Percentiles rank a stretch among this genome's conserved stretches.
These are phyloP conservation scores for Cantharis rustica DNA, from an alignment of 2,888 invertebrate genomes.

Conservation along the genomic window DNA sequence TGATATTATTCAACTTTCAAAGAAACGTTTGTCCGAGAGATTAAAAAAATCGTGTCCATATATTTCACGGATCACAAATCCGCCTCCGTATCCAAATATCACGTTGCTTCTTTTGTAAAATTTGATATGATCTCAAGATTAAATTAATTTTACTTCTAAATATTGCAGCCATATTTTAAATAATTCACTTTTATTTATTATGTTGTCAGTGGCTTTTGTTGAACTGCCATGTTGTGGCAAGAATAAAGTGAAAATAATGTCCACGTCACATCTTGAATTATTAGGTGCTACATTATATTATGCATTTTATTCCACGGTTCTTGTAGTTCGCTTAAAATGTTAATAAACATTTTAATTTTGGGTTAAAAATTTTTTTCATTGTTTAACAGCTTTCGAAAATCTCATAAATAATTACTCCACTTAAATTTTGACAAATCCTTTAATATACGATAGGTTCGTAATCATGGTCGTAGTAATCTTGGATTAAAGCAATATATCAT, in stretches of 20 bases:
- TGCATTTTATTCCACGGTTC: constrained; percentile 26
- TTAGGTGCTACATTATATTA: constrained; percentile 31
- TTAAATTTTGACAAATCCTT: constrained; percentile 35
- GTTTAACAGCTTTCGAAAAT: constrained; percentile 26
- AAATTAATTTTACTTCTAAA: constrained; percentile 24
- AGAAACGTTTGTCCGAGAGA: background rate
- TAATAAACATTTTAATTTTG: constrained; percentile 10
- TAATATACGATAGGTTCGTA: constrained; percentile 41
- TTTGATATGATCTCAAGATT: constrained; percentile 32
- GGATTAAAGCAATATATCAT: constrained; percentile 44
- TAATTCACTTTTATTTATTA: constrained; percentile 30
- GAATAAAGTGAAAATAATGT: constrained; percentile 33
- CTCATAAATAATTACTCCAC: constrained; percentile 31
- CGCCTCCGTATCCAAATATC: background rate
- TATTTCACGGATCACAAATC: background rate
- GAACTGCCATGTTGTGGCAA: constrained; percentile 37
- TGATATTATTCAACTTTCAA: background rate
- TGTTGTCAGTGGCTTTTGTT: constrained; percentile 36
- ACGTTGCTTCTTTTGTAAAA: background rate
- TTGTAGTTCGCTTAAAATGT: constrained; percentile 23
- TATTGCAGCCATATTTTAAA: constrained; percentile 30
- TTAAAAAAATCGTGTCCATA: background rate
- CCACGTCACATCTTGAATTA: constrained; percentile 35
- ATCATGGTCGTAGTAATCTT: constrained; percentile 42
- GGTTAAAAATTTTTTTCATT: constrained; percentile 24